Conservation (phyloP, 2,888 invertebrate species). For the Crematogaster levior region DNA sequence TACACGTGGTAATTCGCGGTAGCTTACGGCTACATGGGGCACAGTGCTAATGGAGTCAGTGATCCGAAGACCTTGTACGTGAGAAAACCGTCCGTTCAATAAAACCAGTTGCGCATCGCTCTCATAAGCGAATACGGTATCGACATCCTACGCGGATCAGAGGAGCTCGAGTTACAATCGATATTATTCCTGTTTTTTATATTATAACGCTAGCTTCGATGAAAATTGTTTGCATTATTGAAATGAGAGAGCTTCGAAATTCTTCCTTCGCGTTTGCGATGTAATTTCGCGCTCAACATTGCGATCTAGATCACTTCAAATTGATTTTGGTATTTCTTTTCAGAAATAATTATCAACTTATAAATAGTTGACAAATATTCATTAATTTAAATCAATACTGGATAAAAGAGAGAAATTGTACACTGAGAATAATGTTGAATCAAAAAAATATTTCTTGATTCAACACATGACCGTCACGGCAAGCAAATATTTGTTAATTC, state of each 20-base stretch:
- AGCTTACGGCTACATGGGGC: constrained; percentile 6
- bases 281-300: not conserved
- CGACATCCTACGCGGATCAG: not conserved
- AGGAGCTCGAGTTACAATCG: not conserved
- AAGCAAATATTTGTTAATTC: too few species aligned
- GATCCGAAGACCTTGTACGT: constrained; percentile 65
- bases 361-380: not conserved
- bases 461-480: too few species aligned
- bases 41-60: constrained; percentile 53
- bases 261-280: too few species aligned
- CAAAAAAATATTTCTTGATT: too few species aligned
- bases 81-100: constrained; percentile 63
- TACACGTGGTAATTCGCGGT: not conserved
- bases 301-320: not conserved
- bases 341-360: not conserved
- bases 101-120: constrained; percentile 67
- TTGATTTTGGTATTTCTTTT: not conserved
- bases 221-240: not conserved
- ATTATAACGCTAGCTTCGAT: not conserved
- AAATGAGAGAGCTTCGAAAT: not conserved
- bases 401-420: not conserved
- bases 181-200: not conserved
- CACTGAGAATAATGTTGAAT: too few species aligned
- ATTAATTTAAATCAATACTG: not conserved
- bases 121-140: not conserved